phyloP scores from a whole-genome alignment of 2,113 vertebrate genomes.

The Heliornis fulica region DNA sequence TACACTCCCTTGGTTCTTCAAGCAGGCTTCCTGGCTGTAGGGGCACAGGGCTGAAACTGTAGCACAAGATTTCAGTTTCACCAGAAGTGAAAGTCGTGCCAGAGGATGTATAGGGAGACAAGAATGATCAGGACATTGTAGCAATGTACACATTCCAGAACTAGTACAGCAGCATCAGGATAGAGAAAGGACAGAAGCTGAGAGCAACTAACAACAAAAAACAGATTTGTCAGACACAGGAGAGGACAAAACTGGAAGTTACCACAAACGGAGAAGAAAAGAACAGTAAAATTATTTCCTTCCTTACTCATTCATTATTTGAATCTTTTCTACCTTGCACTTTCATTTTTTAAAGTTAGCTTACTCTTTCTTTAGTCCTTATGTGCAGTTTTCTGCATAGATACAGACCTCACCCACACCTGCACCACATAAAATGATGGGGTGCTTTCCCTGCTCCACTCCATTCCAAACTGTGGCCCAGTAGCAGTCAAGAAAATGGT shows the following conservation, averaged over 20 bases:
- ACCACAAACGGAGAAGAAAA: background rate
- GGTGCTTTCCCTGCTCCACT: background rate
- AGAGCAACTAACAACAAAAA: background rate
- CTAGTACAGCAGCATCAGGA: background rate
- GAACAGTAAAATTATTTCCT: background rate
- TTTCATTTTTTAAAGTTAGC: background rate
- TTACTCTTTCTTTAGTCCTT: background rate
- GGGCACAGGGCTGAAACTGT: accelerated
- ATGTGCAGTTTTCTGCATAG: background rate
- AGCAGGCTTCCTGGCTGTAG: background rate
- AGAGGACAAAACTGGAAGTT: background rate
- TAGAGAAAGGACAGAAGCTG: background rate
- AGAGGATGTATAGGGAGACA: background rate
- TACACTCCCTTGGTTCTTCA: background rate
- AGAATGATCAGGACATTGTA: background rate
- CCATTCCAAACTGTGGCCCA: background rate
- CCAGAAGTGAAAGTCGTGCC: background rate
- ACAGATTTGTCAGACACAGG: background rate
- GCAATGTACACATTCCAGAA: background rate
- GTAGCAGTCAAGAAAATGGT: background rate
- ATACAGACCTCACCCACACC: background rate
- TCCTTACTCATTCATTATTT: background rate
- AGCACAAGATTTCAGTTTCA: background rate
- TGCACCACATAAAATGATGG: background rate
- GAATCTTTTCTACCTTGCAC: background rate